Percentiles rank a stretch among this genome's conserved stretches.
Evolutionary conservation across 2,113 vertebrate species (phyloP).

Genomic region (Hemibagrus wyckioides): DNA sequence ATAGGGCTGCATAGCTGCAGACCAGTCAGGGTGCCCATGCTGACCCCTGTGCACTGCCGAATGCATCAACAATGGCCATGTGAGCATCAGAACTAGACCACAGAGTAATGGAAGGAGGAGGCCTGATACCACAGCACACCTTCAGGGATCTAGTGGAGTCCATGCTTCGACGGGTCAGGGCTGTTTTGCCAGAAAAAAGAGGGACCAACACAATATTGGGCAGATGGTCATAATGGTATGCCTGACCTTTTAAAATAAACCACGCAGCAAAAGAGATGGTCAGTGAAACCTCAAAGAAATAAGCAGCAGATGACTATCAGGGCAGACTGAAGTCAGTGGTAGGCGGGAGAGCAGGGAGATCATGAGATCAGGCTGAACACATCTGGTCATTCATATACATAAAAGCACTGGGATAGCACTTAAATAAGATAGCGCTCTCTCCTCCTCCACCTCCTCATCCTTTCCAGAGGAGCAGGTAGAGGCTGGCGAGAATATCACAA

Average conservation of each 20-base stretch:
- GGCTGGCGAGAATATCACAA: background rate
- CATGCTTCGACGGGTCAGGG: too few relatives aligned
- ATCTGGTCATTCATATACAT: constrained; percentile 19
- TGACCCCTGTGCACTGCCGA: too few relatives aligned
- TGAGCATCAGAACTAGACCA: too few relatives aligned
- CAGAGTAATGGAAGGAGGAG: too few relatives aligned
- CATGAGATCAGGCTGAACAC: constrained; percentile 14
- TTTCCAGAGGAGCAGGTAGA: background rate
- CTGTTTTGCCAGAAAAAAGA: too few relatives aligned
- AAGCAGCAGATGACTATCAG: background rate
- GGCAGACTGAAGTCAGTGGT: background rate
- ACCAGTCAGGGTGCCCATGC: too few relatives aligned
- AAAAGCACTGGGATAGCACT: constrained; percentile 28
- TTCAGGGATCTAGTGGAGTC: too few relatives aligned
- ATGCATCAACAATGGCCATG: too few relatives aligned
- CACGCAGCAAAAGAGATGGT: background rate
- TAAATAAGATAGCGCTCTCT: background rate
- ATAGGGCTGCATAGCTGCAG: too few relatives aligned
- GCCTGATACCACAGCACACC: too few relatives aligned
- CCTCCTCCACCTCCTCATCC: constrained; percentile 19
- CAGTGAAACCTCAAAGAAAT: background rate
- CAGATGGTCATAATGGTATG: too few relatives aligned
- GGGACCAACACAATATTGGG: too few relatives aligned
- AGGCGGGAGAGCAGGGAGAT: background rate
- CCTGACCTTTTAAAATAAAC: background rate